phyloP scores from a whole-genome alignment of 1,140 invertebrate species.

The Araneus ventricosus region DNA sequence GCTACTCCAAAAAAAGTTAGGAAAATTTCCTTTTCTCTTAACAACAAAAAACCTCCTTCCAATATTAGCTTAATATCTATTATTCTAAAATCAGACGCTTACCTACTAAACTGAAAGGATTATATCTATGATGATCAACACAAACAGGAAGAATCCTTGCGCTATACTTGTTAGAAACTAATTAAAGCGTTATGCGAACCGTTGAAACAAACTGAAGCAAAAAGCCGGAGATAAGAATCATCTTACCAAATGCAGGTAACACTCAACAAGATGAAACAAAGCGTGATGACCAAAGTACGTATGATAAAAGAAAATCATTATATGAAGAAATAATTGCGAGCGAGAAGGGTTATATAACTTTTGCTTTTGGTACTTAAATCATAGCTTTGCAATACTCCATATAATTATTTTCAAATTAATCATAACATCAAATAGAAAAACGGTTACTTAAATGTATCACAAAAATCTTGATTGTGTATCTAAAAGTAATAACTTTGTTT shows the following conservation, averaged over 20 bases:
- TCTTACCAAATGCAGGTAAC: neutral
- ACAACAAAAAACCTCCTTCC: no score
- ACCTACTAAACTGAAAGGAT: neutral
- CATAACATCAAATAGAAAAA: neutral
- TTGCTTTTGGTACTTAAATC: neutral
- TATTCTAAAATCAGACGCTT: neutral
- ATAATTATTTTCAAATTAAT: neutral
- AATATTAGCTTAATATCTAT: neutral
- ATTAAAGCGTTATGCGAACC: neutral
- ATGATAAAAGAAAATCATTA: neutral
- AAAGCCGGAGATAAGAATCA: neutral
- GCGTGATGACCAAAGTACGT: neutral
- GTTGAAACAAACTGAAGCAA: neutral
- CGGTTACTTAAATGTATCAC: neutral
- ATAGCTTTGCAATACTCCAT: neutral
- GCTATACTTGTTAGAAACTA: neutral
- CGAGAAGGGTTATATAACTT: neutral
- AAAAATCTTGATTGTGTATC: neutral
- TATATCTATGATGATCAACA: neutral
- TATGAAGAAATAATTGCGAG: neutral
- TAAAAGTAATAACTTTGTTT: no score
- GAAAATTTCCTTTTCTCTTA: no score
- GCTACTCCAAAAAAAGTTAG: no score
- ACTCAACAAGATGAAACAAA: slow-evolving; percentile 5
- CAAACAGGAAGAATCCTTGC: neutral